Percentiles rank a stretch among this genome's conserved stretches.
Conservation (phyloP, 2,888 invertebrate species). For the Meteorus cinctellus region DNA sequence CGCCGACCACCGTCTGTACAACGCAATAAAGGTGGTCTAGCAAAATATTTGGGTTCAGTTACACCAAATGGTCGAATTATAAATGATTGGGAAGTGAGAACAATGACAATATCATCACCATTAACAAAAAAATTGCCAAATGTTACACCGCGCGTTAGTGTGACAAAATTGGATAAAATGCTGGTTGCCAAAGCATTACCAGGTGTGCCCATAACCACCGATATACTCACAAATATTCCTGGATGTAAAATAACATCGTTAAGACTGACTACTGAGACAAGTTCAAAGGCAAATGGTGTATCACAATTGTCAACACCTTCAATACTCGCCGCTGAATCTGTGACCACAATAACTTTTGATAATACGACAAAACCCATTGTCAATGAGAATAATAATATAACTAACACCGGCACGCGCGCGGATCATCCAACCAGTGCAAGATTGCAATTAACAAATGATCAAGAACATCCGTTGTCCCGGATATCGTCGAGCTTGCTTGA, state of each 20-base stretch:
- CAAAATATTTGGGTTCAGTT: slow-evolving; percentile 64
- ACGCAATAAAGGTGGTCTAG: slow-evolving; percentile 67
- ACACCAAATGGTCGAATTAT: slow-evolving; percentile 56
- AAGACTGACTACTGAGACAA: slow-evolving; percentile 64
- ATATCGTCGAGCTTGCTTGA: slow-evolving; percentile 46
- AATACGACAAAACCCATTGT: slow-evolving; percentile 58
- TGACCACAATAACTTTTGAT: slow-evolving; percentile 47
- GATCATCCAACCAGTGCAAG: slow-evolving; percentile 28
- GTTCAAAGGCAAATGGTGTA: slow-evolving; percentile 56
- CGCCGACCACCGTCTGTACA: slow-evolving; percentile 70
- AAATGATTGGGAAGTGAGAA: slow-evolving; percentile 66
- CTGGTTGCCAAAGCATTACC: slow-evolving; percentile 76
- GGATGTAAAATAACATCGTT: slow-evolving; percentile 65
- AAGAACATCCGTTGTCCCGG: slow-evolving; percentile 50
- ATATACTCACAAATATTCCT: slow-evolving; percentile 63
- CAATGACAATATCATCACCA: slow-evolving; percentile 66
- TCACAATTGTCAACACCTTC: slow-evolving; percentile 54
- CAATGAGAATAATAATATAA: slow-evolving; percentile 69
- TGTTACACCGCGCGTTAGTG: slow-evolving; percentile 75
- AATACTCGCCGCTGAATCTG: slow-evolving; percentile 44
- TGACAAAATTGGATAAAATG: slow-evolving; percentile 75
- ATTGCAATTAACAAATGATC: slow-evolving; percentile 14
- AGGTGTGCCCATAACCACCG: slow-evolving; percentile 67
- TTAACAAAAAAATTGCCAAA: slow-evolving; percentile 73
- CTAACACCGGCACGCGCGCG: slow-evolving; percentile 49